These are phyloP conservation scores for Myiothlypis chrysogaster DNA, from an alignment of 2,797 vertebrate species.

Conservation along the genomic window DNA sequence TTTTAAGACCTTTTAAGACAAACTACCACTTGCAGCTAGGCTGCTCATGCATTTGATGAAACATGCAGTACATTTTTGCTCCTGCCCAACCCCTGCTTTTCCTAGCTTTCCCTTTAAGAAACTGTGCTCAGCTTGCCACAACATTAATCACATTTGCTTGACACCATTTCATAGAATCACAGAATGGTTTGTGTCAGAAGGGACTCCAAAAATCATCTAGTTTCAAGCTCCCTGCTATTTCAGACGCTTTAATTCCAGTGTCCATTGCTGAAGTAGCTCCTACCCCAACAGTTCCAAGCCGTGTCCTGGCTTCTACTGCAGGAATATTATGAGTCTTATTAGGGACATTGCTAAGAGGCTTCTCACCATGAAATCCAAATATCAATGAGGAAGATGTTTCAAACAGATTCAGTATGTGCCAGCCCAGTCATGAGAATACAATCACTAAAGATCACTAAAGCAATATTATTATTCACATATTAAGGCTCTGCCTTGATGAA, in stretches of 20 bases:
- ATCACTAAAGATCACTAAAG: background rate
- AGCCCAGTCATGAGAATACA: background rate
- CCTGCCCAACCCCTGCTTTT: background rate
- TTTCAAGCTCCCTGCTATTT: background rate
- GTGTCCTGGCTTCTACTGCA: background rate
- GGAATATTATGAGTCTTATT: background rate
- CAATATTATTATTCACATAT: background rate
- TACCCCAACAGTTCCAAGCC: background rate
- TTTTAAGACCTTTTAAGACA: background rate
- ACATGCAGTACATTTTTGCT: background rate
- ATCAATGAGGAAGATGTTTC: background rate
- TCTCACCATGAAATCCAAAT: background rate
- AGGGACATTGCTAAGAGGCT: background rate
- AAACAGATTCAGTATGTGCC: background rate
- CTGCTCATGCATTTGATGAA: background rate
- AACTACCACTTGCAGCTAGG: background rate
- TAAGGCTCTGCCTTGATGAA: background rate
- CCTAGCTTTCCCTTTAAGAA: background rate
- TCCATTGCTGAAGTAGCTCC: background rate
- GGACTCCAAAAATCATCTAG: background rate
- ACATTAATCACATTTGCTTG: background rate
- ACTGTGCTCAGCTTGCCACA: background rate
- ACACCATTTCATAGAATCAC: background rate
- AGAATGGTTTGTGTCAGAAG: background rate
- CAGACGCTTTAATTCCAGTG: background rate